Percentiles rank a stretch among this genome's conserved stretches.
These are phyloP conservation scores for Henicopernis longicauda DNA, from an alignment of 2,113 vertebrate genomes.

Conservation along the genomic window DNA sequence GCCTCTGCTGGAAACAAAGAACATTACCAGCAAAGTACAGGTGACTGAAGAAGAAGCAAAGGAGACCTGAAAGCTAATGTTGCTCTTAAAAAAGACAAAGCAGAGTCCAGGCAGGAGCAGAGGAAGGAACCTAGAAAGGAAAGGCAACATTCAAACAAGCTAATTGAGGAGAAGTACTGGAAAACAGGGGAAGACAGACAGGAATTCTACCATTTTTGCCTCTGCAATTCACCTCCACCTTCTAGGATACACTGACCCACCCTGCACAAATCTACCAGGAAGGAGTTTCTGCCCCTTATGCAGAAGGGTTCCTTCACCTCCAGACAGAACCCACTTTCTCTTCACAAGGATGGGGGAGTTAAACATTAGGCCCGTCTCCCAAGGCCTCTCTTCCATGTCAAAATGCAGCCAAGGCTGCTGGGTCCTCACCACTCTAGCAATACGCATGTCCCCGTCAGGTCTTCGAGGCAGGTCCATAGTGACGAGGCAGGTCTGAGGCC, in stretches of 20 bases:
- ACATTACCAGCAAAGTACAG: not conserved
- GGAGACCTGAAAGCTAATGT: not conserved
- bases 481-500: not conserved
- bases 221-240: not conserved
- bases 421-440: not conserved
- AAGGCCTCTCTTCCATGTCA: not conserved
- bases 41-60: not conserved
- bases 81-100: not conserved
- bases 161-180: not conserved
- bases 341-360: not conserved
- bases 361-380: not conserved
- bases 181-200: not conserved
- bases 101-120: not conserved
- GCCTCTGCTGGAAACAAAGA: not conserved
- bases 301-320: not conserved
- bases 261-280: not conserved
- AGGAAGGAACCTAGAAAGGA: not conserved
- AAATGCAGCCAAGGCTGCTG: not conserved
- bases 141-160: not conserved
- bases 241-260: not conserved
- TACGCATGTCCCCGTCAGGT: not conserved
- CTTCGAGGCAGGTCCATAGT: not conserved
- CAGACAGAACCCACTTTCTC: not conserved
- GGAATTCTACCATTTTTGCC: not conserved
- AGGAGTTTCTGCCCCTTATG: not conserved